A percentile compares a stretch with the other conserved stretches of the same genome.
Evolutionary conservation across 2,888 invertebrate genomes (phyloP).

Genomic region (Orthosia gracilis): DNA sequence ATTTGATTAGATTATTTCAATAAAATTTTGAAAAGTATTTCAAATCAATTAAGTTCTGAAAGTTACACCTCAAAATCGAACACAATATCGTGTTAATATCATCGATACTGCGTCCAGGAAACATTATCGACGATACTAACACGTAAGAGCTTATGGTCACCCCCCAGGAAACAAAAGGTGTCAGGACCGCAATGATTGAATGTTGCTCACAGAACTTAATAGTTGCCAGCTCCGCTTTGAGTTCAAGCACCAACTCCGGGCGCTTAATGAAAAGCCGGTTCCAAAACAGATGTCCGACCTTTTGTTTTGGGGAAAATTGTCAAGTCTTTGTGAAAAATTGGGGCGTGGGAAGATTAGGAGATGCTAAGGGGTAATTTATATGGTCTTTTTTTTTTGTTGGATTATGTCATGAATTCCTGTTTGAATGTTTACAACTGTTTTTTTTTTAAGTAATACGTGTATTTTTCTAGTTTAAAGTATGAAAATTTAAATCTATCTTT

Average conservation of each 20-base stretch:
- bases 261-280: slow-evolving; percentile 77
- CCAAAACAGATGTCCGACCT: slow-evolving; percentile 72
- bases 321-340: slow-evolving; percentile 69
- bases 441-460: background rate
- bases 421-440: background rate
- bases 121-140: too few species aligned
- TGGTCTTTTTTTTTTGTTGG: background rate
- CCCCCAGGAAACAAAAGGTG: slow-evolving; percentile 70
- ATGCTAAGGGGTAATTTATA: slow-evolving; percentile 6
- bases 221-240: slow-evolving; percentile 75
- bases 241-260: slow-evolving; percentile 65
- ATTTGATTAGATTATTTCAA: too few species aligned
- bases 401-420: background rate
- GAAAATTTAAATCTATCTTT: too few species aligned
- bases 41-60: too few species aligned
- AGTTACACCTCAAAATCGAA: background rate
- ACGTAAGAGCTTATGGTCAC: too few species aligned
- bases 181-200: slow-evolving; percentile 73
- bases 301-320: slow-evolving; percentile 76
- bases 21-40: too few species aligned
- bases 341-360: slow-evolving; percentile 51
- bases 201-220: slow-evolving; percentile 71
- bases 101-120: slow-evolving; percentile 52
- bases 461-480: background rate
- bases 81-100: slow-evolving; percentile 30